Conservation (phyloP, 2,888 invertebrate genomes). For the Amphipyra tragopoginis region DNA sequence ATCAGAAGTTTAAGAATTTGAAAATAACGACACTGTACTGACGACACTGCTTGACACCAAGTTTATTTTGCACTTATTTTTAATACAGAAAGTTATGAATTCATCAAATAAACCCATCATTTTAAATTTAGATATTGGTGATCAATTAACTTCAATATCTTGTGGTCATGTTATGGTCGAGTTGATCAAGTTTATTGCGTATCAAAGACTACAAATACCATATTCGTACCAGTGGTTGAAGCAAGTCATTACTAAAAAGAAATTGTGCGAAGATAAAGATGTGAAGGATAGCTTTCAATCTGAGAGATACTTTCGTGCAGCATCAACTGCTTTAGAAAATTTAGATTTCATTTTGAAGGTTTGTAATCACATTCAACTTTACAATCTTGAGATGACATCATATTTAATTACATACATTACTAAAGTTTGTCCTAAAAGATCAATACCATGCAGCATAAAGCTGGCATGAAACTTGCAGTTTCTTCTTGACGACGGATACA, state of each 20-base stretch:
- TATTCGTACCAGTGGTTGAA: slow-evolving; percentile 87
- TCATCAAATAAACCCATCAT: slow-evolving; percentile 64
- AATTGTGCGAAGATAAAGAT: slow-evolving; percentile 64
- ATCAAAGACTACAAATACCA: slow-evolving; percentile 90
- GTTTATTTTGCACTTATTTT: too few species aligned
- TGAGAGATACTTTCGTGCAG: slow-evolving; percentile 80
- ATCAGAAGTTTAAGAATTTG: too few species aligned
- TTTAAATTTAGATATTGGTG: slow-evolving; percentile 82
- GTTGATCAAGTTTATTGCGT: slow-evolving; percentile 88
- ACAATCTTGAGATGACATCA: not conserved
- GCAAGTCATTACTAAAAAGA: slow-evolving; percentile 80
- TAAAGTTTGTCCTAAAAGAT: too few species aligned
- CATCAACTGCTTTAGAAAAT: slow-evolving; percentile 81
- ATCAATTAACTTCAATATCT: slow-evolving; percentile 88
- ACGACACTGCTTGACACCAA: too few species aligned
- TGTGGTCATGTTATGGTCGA: slow-evolving; percentile 90
- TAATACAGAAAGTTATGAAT: slow-evolving; percentile 45
- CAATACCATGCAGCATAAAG: too few species aligned
- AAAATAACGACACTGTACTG: too few species aligned
- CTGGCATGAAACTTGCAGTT: too few species aligned
- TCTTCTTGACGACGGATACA: too few species aligned
- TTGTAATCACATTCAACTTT: slow-evolving; percentile 5
- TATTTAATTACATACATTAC: too few species aligned
- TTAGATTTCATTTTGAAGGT: slow-evolving; percentile 85
- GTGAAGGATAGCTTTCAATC: slow-evolving; percentile 79